phyloP scores from a whole-genome alignment of 2,113 vertebrate genomes.

The Dasyornis broadbenti region DNA sequence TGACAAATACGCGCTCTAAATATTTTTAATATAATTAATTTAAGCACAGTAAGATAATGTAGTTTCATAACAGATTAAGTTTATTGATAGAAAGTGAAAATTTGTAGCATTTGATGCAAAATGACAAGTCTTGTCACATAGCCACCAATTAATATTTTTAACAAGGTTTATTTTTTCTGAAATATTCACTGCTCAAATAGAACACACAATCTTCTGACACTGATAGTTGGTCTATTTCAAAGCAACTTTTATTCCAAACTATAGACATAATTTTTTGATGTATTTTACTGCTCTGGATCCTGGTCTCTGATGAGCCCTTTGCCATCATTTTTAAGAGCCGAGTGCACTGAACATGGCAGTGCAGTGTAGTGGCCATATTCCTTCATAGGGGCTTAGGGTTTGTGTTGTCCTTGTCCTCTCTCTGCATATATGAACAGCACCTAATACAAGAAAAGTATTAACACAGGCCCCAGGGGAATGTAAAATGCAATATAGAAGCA shows the following conservation, averaged over 20 bases:
- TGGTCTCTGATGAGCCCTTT: background rate
- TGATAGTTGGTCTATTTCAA: background rate
- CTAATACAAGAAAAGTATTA: background rate
- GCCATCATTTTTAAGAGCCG: background rate
- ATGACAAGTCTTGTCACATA: slow-evolving; percentile 10
- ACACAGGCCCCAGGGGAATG: background rate
- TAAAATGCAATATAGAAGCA: background rate
- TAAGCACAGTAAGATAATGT: background rate
- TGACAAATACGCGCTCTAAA: background rate
- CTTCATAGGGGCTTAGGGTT: background rate
- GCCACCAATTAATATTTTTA: slow-evolving; percentile 18
- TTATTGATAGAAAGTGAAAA: background rate
- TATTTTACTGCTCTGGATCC: background rate
- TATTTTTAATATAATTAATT: slow-evolving; percentile 25
- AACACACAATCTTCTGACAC: background rate
- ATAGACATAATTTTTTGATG: background rate
- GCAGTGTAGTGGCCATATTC: background rate
- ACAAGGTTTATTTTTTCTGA: background rate
- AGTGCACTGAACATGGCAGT: background rate
- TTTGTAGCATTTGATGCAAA: slow-evolving; percentile 1
- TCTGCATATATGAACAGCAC: background rate
- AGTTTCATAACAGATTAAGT: background rate
- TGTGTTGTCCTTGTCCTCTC: background rate
- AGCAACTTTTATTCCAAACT: background rate
- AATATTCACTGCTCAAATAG: background rate